Conservation (phyloP, 2,113 vertebrate genomes). For the Tricholaema leucomelas region DNA sequence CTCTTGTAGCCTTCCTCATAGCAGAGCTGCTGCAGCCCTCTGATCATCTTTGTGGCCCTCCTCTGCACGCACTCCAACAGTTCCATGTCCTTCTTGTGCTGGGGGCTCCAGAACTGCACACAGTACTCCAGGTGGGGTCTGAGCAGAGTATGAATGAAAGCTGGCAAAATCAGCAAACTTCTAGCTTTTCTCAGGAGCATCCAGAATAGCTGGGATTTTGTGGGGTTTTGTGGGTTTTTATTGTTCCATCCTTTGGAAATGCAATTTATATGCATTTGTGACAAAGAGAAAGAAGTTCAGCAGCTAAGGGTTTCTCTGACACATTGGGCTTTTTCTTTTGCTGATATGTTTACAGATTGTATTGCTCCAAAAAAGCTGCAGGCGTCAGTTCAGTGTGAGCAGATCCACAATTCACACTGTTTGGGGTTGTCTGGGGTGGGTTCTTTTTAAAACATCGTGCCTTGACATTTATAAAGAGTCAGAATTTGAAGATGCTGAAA, state of each 20-base stretch:
- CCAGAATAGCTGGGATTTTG: background rate
- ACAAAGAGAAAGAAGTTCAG: background rate
- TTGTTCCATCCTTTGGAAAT: background rate
- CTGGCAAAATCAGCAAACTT: background rate
- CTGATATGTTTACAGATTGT: background rate
- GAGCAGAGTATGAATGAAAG: too few relatives aligned
- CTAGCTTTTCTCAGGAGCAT: background rate
- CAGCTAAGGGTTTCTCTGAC: background rate
- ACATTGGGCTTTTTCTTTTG: background rate
- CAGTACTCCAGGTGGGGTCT: too few relatives aligned
- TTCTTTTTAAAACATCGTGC: conserved; percentile 4
- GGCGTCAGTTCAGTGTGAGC: background rate
- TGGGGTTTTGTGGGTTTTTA: background rate
- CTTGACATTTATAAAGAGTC: conserved; percentile 30
- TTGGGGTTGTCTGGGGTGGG: background rate
- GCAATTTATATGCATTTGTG: background rate
- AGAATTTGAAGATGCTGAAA: conserved; percentile 49
- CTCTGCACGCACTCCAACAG: too few relatives aligned
- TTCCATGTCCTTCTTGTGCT: too few relatives aligned
- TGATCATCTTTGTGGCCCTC: too few relatives aligned
- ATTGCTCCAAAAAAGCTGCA: background rate
- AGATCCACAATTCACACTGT: background rate
- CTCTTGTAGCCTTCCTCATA: too few relatives aligned
- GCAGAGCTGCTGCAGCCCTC: too few relatives aligned
- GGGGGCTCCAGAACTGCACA: too few relatives aligned